Evolutionary conservation across 2,888 invertebrate genomes (phyloP).

Genomic region (Caenorhabditis sp.): DNA sequence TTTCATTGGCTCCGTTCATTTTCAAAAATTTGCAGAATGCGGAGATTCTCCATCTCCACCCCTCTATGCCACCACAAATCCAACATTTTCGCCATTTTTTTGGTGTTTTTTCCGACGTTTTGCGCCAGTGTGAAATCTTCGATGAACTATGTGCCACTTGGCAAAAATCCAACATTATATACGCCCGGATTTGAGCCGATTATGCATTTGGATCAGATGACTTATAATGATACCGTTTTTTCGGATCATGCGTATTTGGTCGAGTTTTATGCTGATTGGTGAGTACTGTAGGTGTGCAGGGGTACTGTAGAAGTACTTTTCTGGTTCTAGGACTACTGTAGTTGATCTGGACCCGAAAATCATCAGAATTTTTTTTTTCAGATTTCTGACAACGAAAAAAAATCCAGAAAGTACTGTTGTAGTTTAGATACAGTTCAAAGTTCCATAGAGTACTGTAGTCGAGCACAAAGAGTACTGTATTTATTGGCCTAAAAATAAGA

Average conservation of each 20-base stretch:
- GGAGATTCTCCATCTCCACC: constrained; percentile 23
- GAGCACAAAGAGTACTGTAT: too few species aligned
- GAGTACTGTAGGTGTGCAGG: constrained; percentile 8
- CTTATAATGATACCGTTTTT: constrained; percentile 69
- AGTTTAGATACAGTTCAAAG: too few species aligned
- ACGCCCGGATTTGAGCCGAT: constrained; percentile 69
- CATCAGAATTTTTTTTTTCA: too few species aligned
- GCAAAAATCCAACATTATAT: constrained; percentile 66
- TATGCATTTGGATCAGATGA: constrained; percentile 65
- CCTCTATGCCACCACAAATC: background rate
- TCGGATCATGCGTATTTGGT: constrained; percentile 78
- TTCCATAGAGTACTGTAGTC: too few species aligned
- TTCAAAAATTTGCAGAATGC: constrained; percentile 25
- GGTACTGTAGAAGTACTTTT: background rate
- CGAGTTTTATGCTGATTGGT: constrained; percentile 93
- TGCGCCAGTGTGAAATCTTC: constrained; percentile 30
- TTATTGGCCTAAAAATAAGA: too few species aligned
- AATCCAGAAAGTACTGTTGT: too few species aligned
- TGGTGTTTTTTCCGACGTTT: constrained; percentile 12
- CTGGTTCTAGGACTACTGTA: too few species aligned
- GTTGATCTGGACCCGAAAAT: too few species aligned
- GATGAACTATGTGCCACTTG: constrained; percentile 52
- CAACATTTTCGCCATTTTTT: constrained; percentile 10
- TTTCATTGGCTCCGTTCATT: background rate
- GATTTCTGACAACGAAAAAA: too few species aligned